Evolutionary conservation across 2,113 vertebrate genomes (phyloP).

Genomic region (Scomber colias): DNA sequence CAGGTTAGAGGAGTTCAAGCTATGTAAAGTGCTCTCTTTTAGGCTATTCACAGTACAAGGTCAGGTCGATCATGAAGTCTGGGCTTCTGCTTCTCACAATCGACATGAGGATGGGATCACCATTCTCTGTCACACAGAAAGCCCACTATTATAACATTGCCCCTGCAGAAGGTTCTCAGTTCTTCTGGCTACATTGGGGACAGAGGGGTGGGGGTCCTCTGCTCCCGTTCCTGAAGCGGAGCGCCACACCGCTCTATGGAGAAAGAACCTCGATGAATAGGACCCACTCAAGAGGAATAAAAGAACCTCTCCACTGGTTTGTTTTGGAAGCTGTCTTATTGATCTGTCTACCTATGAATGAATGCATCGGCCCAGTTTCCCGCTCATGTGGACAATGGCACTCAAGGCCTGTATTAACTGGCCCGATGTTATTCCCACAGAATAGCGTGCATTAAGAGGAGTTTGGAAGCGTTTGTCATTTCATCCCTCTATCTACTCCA

Average conservation of each 20-base stretch:
- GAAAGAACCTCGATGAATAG: conserved; percentile 75
- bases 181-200: conserved; percentile 48
- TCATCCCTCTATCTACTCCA: conserved; percentile 43
- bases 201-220: conserved; percentile 20
- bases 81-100: conserved; percentile 60
- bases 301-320: conserved; percentile 81
- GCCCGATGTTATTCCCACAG: conserved; percentile 59
- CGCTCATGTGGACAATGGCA: conserved; percentile 76
- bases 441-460: conserved; percentile 56
- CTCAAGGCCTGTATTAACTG: conserved; percentile 75
- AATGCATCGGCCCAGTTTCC: conserved; percentile 75
- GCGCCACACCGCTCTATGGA: conserved; percentile 58
- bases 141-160: conserved; percentile 65
- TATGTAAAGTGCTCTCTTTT: conserved; percentile 68
- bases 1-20: conserved; percentile 49
- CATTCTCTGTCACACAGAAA: conserved; percentile 68
- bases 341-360: conserved; percentile 80
- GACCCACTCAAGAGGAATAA: conserved; percentile 76
- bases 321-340: conserved; percentile 86
- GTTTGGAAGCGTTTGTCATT: conserved; percentile 59
- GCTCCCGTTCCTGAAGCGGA: conserved; percentile 55
- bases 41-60: conserved; percentile 65
- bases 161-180: conserved; percentile 68
- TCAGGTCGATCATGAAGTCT: conserved; percentile 65
- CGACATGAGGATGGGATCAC: conserved; percentile 64